Conservation (phyloP, 2,888 invertebrate species). For the Microctonus aethiopoides region DNA sequence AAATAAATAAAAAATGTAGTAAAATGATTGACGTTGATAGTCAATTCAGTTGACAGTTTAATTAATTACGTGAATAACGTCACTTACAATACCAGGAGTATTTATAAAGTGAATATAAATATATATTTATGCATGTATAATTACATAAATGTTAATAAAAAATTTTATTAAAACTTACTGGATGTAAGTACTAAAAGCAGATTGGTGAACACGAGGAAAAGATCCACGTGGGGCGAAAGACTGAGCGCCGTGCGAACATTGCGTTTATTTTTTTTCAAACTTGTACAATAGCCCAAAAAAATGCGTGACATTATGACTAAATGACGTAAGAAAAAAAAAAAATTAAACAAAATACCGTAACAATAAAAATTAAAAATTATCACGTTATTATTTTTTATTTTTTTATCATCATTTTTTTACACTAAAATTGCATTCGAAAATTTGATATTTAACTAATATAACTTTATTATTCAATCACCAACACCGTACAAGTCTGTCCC, state of each 20-base stretch:
- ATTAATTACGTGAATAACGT: not conserved
- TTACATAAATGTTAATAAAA: not conserved
- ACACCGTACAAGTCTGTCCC: not conserved
- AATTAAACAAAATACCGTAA: constrained; percentile 1
- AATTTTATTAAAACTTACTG: constrained; percentile 43
- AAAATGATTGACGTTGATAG: not conserved
- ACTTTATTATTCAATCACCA: not conserved
- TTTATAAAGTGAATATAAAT: not conserved
- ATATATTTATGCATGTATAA: not conserved
- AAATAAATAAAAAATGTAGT: too few species aligned
- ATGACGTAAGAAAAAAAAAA: constrained; percentile 17
- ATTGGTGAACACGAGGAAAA: constrained; percentile 49
- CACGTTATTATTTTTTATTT: too few species aligned
- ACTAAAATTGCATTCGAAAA: not conserved
- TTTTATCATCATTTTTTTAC: not conserved
- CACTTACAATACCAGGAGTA: not conserved
- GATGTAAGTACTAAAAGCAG: constrained; percentile 45
- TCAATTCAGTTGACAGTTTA: not conserved
- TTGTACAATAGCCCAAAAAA: constrained; percentile 40
- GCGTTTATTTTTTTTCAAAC: constrained; percentile 37
- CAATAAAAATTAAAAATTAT: not conserved
- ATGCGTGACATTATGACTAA: constrained; percentile 45
- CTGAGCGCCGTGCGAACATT: constrained; percentile 38
- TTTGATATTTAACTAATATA: not conserved
- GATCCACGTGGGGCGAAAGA: constrained; percentile 49